Conservation (phyloP, 2,113 vertebrate genomes). For the Rhadina sibilatrix region DNA sequence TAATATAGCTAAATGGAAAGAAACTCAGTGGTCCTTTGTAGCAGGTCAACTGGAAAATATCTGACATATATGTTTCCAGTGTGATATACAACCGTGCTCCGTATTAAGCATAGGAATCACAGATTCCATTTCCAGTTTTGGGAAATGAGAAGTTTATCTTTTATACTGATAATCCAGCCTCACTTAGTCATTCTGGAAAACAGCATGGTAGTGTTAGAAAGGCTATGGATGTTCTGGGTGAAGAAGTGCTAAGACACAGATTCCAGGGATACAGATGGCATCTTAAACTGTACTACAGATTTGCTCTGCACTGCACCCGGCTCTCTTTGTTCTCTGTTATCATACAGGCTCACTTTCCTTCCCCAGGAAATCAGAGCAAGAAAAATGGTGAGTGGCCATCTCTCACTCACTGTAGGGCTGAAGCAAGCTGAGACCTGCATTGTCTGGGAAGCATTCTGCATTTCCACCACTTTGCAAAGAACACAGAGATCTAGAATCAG, state of each 20-base stretch:
- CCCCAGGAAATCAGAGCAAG: neutral
- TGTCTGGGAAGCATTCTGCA: neutral
- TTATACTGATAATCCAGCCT: neutral
- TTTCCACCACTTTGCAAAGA: neutral
- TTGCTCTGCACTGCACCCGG: neutral
- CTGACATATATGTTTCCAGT: neutral
- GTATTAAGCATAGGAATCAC: neutral
- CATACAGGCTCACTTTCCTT: neutral
- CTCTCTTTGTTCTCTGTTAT: neutral
- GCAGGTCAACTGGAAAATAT: neutral
- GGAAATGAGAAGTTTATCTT: neutral
- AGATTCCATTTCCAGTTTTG: neutral
- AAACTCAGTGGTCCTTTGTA: neutral
- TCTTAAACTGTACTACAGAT: neutral
- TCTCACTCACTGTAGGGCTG: neutral
- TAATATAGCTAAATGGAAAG: neutral
- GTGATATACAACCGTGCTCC: neutral
- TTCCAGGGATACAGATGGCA: neutral
- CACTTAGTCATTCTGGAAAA: neutral
- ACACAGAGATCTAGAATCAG: neutral
- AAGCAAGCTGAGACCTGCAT: neutral
- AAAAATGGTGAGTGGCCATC: neutral
- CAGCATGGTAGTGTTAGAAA: neutral
- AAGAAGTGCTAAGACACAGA: neutral
- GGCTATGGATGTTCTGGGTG: neutral